These are phyloP conservation scores for Drosophila falleni DNA, from an alignment of 2,888 invertebrate genomes.

Conservation along the genomic window DNA sequence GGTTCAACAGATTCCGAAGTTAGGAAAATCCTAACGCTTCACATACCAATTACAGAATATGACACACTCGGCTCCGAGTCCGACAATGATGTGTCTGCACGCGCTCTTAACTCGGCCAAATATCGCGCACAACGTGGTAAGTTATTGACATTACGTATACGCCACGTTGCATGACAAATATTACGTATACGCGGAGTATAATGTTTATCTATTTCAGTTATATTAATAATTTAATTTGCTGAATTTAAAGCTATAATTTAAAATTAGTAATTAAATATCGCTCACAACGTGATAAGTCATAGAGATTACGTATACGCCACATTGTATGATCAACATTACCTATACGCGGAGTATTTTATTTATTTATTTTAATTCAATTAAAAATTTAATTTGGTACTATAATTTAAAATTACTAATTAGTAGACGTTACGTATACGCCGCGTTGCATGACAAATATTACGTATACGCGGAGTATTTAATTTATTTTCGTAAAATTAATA, in stretches of 20 bases:
- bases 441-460: neutral
- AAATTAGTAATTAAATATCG: conserved; percentile 79
- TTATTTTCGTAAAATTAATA: too few relatives aligned
- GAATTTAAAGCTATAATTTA: too few relatives aligned
- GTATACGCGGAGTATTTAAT: neutral
- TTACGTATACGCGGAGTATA: conserved; percentile 6
- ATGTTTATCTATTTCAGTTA: too few relatives aligned
- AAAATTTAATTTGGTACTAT: too few relatives aligned
- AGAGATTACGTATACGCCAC: neutral
- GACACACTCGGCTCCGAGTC: conserved; percentile 93
- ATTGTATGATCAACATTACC: neutral
- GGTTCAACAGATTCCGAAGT: conserved; percentile 97
- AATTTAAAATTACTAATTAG: conserved; percentile 30
- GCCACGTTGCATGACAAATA: neutral
- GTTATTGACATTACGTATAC: conserved; percentile 13
- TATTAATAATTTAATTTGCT: too few relatives aligned
- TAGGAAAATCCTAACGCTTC: conserved; percentile 96
- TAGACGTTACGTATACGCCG: neutral
- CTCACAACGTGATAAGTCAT: conserved; percentile 83
- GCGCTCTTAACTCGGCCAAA: conserved; percentile 86
- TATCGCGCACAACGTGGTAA: conserved; percentile 85
- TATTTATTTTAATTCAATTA: too few relatives aligned
- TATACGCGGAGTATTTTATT: neutral
- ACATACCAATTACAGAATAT: conserved; percentile 97
- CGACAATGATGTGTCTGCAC: conserved; percentile 92